phyloP scores from a whole-genome alignment of 2,797 vertebrate genomes.

The Chelmon rostratus region DNA sequence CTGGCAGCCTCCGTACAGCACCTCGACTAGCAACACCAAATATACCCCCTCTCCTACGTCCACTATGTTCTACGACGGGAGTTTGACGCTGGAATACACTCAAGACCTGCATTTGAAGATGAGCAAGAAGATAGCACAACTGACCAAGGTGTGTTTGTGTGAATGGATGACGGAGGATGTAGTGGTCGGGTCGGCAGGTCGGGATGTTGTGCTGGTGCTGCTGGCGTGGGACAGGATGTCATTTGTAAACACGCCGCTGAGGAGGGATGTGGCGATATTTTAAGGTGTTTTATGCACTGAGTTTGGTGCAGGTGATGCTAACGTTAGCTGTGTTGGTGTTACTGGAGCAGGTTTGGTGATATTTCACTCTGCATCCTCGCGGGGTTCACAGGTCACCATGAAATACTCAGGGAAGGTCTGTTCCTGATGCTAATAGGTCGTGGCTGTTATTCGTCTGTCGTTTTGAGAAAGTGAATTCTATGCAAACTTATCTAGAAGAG shows the following conservation, averaged over 20 bases:
- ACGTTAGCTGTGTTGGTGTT: background rate
- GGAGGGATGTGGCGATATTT: background rate
- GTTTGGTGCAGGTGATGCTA: background rate
- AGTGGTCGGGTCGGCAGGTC: conserved; percentile 7
- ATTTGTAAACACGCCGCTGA: conserved; percentile 39
- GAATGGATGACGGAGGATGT: background rate
- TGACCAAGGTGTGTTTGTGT: conserved; percentile 83
- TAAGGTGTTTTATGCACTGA: background rate
- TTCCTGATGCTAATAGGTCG: too few species aligned
- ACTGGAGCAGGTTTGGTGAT: background rate
- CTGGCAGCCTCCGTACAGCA: conserved; percentile 77
- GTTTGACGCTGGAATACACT: conserved; percentile 82
- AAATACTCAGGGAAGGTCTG: background rate
- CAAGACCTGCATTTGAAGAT: conserved; percentile 87
- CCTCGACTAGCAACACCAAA: conserved; percentile 61
- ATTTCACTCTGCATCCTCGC: background rate
- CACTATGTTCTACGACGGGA: conserved; percentile 80
- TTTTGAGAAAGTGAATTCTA: background rate
- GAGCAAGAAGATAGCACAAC: conserved; percentile 88
- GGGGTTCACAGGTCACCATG: conserved; percentile 34
- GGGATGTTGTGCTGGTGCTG: conserved; percentile 5
- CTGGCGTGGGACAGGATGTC: conserved; percentile 3
- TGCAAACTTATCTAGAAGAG: background rate
- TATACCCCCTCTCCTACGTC: conserved; percentile 58
- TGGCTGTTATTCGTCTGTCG: too few species aligned